phyloP scores from a whole-genome alignment of 2,113 vertebrate genomes.

The Baryphthengus martii region DNA sequence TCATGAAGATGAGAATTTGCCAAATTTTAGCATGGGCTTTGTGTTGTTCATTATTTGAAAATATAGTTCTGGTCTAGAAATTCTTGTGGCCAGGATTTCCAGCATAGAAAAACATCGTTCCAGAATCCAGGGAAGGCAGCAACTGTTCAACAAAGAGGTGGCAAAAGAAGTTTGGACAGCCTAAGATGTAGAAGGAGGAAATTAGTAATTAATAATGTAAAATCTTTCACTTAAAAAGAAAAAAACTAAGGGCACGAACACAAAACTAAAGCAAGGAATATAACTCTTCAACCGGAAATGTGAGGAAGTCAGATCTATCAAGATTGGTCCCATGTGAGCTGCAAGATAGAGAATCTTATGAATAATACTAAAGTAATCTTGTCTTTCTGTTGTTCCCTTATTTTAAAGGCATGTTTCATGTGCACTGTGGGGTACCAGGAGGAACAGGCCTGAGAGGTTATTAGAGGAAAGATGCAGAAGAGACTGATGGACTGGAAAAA shows the following conservation, averaged over 20 bases:
- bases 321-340: neutral
- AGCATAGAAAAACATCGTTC: neutral
- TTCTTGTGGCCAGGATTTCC: neutral
- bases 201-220: neutral
- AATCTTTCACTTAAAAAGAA: neutral
- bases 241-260: neutral
- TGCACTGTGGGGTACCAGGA: neutral
- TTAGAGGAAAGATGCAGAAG: constrained; percentile 1
- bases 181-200: neutral
- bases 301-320: neutral
- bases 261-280: neutral
- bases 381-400: neutral
- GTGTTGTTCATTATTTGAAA: neutral
- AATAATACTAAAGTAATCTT: neutral
- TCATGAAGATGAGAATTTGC: neutral
- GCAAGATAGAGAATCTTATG: neutral
- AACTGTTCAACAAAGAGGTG: neutral
- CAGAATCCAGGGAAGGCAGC: neutral
- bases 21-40: neutral
- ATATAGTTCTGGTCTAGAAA: neutral
- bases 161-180: neutral
- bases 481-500: constrained; percentile 27
- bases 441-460: neutral
- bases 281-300: neutral
- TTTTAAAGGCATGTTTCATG: neutral